Evolutionary conservation across 2,888 invertebrate genomes (phyloP), one percentile per base, ranked within the genome.

Genomic region (Tetramorium bicarinatum): DNA sequence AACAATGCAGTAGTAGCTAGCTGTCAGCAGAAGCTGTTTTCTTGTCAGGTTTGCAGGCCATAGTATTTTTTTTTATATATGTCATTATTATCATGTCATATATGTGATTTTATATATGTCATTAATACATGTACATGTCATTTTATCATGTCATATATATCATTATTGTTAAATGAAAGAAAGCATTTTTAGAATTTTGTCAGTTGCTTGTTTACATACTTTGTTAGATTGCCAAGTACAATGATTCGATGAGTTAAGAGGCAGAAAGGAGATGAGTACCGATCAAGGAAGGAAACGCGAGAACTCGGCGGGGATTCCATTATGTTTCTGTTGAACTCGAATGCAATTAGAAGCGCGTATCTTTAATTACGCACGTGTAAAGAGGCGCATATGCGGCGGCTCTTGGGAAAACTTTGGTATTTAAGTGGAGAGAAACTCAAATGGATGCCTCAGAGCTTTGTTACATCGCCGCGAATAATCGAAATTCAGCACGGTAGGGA

Each of bases 401-500:
- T 80, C 80, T 80, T 83, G 72, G 71, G 83, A 81, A 80, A 81
- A 64, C 83, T 80, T 83, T 80, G 81, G 38, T 81, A 80, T 81
- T 80, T 81, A 81, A 54, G 41, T 38, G 47, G 56, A 72, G 80
- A 83, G 72, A 83, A 77, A 77, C 71, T 71, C 71, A 15, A 11
- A n/a, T 67, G 18, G 52, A 54, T 77, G 52, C 25, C 25, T 54
- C 54, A 34, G 41, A 77, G 54, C 71, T 77, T 77, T 69, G 71
- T 77, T 77, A 56, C 15, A 25, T 77, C 29, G 71, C 54, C 3
- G 54, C 13, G n/a, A n/a, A 71, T 77, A 71, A 77, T 77, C 54
- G 21, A 72, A 41, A 44, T 41, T 54, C 61, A 61, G 25, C 29
- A 29, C 61, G 34, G 15, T 9, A 15, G 44, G n/a, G 25, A 44